Conservation (phyloP, 2,113 vertebrate species). For the Psilopogon haemacephalus region DNA sequence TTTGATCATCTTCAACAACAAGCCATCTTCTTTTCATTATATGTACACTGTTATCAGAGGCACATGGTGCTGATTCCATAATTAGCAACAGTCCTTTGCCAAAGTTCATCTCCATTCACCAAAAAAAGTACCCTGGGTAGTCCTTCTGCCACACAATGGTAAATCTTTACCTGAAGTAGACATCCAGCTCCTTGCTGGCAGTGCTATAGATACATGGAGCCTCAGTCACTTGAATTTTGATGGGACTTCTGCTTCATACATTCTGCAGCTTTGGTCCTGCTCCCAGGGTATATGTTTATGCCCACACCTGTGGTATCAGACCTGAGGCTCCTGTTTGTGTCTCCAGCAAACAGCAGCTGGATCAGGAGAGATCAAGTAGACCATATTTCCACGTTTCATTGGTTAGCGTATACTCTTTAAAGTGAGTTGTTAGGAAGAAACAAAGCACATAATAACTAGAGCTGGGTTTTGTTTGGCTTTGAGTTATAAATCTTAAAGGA, state of each 20-base stretch:
- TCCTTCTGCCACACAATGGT: not conserved
- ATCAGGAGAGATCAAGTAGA: conserved; percentile 36
- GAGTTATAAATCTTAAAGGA: conserved; percentile 65
- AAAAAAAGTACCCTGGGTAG: not conserved
- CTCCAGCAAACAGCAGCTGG: not conserved
- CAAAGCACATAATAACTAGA: conserved; percentile 48
- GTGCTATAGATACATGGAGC: not conserved
- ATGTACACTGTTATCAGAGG: not conserved
- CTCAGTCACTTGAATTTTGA: conserved; percentile 3
- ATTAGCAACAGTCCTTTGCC: not conserved
- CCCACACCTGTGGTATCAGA: not conserved
- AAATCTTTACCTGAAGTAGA: not conserved
- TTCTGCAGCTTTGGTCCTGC: not conserved
- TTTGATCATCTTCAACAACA: not conserved
- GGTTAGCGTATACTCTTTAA: conserved; percentile 40
- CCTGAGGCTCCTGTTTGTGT: conserved; percentile 2
- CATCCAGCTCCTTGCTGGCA: not conserved
- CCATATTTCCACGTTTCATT: conserved; percentile 51
- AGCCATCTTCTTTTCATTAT: not conserved
- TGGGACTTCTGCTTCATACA: not conserved
- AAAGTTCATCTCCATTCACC: not conserved
- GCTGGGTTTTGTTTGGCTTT: conserved; percentile 58
- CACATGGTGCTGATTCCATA: not conserved
- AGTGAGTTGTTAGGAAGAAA: conserved; percentile 49
- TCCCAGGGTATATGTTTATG: not conserved